Percentiles rank a stretch among this genome's conserved stretches.
phyloP scores from a whole-genome alignment of 2,888 invertebrate genomes.

The Unio pictorum region DNA sequence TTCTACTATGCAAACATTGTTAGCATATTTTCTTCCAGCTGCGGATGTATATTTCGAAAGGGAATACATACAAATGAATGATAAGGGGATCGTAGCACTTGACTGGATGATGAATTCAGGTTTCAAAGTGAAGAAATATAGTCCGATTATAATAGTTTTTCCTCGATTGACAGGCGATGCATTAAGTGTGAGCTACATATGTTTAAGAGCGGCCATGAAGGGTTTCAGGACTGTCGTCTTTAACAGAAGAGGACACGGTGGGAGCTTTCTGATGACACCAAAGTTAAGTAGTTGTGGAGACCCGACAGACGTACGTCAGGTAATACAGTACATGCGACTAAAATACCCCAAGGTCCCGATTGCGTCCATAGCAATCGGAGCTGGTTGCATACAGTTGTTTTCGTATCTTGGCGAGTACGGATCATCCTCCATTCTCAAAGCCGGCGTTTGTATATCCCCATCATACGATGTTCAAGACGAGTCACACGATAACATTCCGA shows the following conservation, averaged over 20 bases:
- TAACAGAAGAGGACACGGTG: constrained; percentile 64
- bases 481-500: constrained; percentile 39
- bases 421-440: constrained; percentile 55
- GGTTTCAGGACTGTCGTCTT: constrained; percentile 62
- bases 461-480: constrained; percentile 53
- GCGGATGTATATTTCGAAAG: constrained; percentile 49
- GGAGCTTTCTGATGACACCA: constrained; percentile 57
- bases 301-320: constrained; percentile 59
- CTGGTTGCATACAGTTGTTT: constrained; percentile 60
- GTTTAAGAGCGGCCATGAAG: constrained; percentile 36
- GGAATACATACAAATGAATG: constrained; percentile 62
- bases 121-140: constrained; percentile 29
- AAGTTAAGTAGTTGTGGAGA: constrained; percentile 62
- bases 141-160: constrained; percentile 54
- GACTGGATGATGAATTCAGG: constrained; percentile 58
- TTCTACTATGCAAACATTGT: constrained; percentile 59
- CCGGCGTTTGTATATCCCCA: constrained; percentile 60
- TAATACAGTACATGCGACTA: constrained; percentile 55
- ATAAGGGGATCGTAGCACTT: constrained; percentile 63
- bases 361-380: constrained; percentile 57
- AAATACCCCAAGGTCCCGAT: constrained; percentile 49
- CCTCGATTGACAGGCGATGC: constrained; percentile 61
- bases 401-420: constrained; percentile 68
- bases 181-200: constrained; percentile 36
- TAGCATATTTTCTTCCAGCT: constrained; percentile 28